Evolutionary conservation across 2,113 vertebrate species (phyloP).

Genomic region (Phylloscopus whistleri): DNA sequence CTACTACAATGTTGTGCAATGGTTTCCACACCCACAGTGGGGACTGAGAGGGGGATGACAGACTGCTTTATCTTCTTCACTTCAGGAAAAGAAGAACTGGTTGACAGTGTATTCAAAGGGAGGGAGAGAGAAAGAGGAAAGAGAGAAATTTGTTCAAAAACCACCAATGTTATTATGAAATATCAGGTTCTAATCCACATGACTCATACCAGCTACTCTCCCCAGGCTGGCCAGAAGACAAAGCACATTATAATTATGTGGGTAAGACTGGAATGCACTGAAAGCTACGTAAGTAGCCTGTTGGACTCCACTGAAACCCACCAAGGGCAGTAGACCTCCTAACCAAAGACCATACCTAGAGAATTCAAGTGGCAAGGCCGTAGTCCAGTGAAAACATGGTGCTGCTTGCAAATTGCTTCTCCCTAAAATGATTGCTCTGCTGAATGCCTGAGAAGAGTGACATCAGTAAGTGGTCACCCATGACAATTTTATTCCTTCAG

Average conservation of each 20-base stretch:
- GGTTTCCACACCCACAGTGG: not conserved
- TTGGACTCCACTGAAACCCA: constrained; percentile 41
- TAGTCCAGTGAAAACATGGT: constrained; percentile 12
- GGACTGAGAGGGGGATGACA: not conserved
- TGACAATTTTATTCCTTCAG: not conserved
- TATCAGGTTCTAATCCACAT: constrained; percentile 27
- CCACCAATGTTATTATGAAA: not conserved
- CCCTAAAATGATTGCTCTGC: constrained; percentile 1
- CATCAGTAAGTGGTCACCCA: constrained; percentile 22
- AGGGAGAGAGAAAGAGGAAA: not conserved
- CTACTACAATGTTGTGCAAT: not conserved
- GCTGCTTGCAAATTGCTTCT: not conserved
- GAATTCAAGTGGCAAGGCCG: not conserved
- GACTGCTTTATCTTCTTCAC: not conserved
- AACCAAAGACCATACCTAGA: not conserved
- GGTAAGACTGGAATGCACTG: not conserved
- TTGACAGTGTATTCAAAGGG: not conserved
- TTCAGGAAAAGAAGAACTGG: not conserved
- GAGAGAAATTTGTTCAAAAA: constrained; percentile 26
- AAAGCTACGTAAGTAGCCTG: not conserved
- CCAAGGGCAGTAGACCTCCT: not conserved
- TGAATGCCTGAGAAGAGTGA: not conserved
- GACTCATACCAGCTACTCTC: constrained; percentile 29
- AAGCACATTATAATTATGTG: constrained; percentile 31
- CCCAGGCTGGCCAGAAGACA: constrained; percentile 32